Evolutionary conservation across 2,113 vertebrate genomes (phyloP).

Genomic region (Cichladusa arquata): DNA sequence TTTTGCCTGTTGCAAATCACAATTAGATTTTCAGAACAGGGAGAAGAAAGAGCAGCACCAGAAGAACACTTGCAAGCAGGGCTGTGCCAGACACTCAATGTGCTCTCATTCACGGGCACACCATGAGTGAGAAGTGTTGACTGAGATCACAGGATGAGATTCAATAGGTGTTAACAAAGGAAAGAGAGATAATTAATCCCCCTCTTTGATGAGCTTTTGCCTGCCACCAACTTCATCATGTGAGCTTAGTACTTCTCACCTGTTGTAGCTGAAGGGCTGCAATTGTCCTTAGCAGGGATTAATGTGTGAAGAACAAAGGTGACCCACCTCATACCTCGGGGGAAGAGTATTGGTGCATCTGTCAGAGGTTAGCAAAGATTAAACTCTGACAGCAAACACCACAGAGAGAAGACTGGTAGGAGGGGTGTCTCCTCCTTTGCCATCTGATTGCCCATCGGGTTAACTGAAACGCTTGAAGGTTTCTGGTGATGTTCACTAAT

Average conservation of each 20-base stretch:
- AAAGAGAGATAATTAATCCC: not conserved
- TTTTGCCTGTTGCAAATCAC: rapidly evolving
- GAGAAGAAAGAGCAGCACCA: not conserved
- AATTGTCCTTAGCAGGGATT: not conserved
- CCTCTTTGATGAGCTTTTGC: not conserved
- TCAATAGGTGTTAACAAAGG: not conserved
- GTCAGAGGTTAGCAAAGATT: not conserved
- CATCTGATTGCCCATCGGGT: not conserved
- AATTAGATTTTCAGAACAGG: not conserved
- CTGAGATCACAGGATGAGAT: not conserved
- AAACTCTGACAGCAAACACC: rapidly evolving
- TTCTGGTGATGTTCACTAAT: not conserved
- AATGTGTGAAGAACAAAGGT: not conserved
- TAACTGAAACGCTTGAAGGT: not conserved
- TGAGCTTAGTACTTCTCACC: not conserved
- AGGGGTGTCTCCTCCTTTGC: not conserved
- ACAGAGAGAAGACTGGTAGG: not conserved
- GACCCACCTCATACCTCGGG: rapidly evolving
- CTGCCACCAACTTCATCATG: not conserved
- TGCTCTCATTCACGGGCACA: not conserved
- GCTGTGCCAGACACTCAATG: not conserved
- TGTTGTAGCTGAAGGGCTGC: not conserved
- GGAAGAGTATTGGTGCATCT: not conserved
- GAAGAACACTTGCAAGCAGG: not conserved
- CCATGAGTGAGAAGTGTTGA: not conserved